phyloP scores from a whole-genome alignment of 2,797 vertebrate species.

The Alcedo atthis region DNA sequence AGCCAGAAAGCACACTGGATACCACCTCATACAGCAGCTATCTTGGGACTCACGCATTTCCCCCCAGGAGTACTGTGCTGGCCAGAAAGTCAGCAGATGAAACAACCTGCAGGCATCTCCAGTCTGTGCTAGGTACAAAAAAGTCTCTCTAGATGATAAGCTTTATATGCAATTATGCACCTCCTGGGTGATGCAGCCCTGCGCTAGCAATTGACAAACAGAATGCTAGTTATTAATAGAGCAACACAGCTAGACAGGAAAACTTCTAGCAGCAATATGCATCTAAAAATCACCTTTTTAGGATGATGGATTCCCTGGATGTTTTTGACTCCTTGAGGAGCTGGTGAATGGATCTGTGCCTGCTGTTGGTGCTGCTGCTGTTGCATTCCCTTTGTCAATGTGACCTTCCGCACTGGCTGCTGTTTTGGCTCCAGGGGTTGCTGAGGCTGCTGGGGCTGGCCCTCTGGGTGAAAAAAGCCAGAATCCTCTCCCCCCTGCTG shows the following conservation, averaged over 20 bases:
- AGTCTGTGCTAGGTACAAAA: slow-evolving; percentile 26
- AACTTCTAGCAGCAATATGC: slow-evolving; percentile 11
- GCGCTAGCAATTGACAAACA: slow-evolving; percentile 76
- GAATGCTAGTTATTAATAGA: slow-evolving; percentile 24
- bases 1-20: neutral
- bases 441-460: slow-evolving; percentile 79
- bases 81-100: slow-evolving; percentile 11
- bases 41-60: neutral
- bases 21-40: neutral
- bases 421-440: slow-evolving; percentile 75
- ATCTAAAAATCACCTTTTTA: slow-evolving; percentile 77
- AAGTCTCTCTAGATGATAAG: slow-evolving; percentile 14
- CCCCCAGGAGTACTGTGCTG: neutral
- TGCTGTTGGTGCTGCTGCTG: slow-evolving; percentile 78
- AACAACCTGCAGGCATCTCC: neutral
- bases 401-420: slow-evolving; percentile 89
- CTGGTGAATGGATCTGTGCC: slow-evolving; percentile 68
- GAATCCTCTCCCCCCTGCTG: slow-evolving; percentile 85
- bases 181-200: slow-evolving; percentile 44
- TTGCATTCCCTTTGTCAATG: slow-evolving; percentile 82
- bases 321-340: slow-evolving; percentile 81
- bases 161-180: slow-evolving; percentile 25
- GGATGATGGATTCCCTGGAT: slow-evolving; percentile 79
- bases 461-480: slow-evolving; percentile 74
- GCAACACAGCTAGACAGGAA: slow-evolving; percentile 29